Evolutionary conservation across 2,797 vertebrate genomes (phyloP), one percentile per base, ranked within the genome.

Genomic region (Eulemur coronatus): DNA sequence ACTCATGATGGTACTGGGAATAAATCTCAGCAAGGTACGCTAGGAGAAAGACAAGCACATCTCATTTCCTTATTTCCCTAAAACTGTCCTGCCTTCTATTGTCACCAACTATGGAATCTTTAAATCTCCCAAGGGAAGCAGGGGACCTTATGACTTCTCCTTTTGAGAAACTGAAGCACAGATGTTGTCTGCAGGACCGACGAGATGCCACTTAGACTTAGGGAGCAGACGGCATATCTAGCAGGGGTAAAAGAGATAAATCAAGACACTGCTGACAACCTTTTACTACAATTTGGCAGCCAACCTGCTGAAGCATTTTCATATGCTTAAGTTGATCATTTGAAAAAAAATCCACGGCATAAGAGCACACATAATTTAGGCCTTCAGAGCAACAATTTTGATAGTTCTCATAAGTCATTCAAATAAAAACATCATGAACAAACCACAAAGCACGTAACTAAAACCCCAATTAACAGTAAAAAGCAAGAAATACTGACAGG

Each of bases 381-480:
- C 35, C 65, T 91, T 61, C 38, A 33, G 43, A 86, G 46, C 24
- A 69, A 89, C 61, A 69, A 80, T 82, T 95, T 80, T 81, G 85
- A 97, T 76, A 84, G 73, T 82, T 89, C 73, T 94, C 65, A 9
- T 91, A 91, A 73, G 63, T 79, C 46, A 86, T 75, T 88, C 76
- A 84, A 90, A 79, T 95, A 92, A 95, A 81, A 95, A 84, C 7
- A 87, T 94, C 22, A 61, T 61, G 18, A 96, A 81, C 70, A 96
- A 97, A 96, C 88, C 89, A 95, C 59, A 97, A 93, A 95, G 69
- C 41, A 87, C 3, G 1, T 80, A 59, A 92, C 61, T 84, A 94
- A 95, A 94, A 93, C 24, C 38, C 17, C 91, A 97, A 94, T 92
- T 91, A 93, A 92, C 28, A 96, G 55, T 84, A 95, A 95, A 97